Base-by-base conservation (phyloP, 2,113 vertebrate genomes). In the Sinocyclocheilus maitianheensis region DNA sequence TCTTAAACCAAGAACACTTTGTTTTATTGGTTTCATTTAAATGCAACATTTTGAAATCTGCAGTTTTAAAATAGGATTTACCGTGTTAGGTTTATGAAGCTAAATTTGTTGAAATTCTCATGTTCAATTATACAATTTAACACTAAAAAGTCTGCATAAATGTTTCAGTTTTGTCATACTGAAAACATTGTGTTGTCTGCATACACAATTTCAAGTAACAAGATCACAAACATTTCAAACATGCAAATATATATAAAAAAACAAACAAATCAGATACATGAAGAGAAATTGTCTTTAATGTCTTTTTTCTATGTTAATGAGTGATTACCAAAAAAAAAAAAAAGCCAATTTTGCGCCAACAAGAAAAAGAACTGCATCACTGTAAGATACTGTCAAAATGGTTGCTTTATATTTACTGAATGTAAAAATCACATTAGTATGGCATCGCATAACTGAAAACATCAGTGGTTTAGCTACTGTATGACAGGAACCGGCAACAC, bases 321-420 rank as follows among this genome's bases (percentile, higher is more conserved):
- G 8, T 30, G 16, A 67, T 65, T 79, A 86, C 58, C 14, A 53
- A 53, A 53, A 89, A 88, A 82, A 37, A n/a, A 34, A 8, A 62
- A 87, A 88, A 90, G 13, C 53, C 43, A 58, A n/a, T 40, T 83
- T 63, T 5, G 37, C 81, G 84, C 11, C 69, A 60, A 34, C 16
- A 65, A 30, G 67, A 53, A 83, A 46, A 77, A 77, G 22, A 76
- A 46, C 43, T 9, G 43, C 10, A 55, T 46, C 62, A 65, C 46
- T 78, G 40, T 13, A 62, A 30, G 80, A 53, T 51, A 22, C 74
- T 78, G 72, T 22, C 87, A 82, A 87, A 90, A 58, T 3, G 48
- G 87, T 10, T 11, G 81, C 77, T 48, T 60, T 40, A 69, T 26
- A 86, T 84, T 67, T 55, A 83, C 51, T 26, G 43, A 84, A 76